phyloP scores from a whole-genome alignment of 2,113 vertebrate genomes.

The Oxyura jamaicensis region DNA sequence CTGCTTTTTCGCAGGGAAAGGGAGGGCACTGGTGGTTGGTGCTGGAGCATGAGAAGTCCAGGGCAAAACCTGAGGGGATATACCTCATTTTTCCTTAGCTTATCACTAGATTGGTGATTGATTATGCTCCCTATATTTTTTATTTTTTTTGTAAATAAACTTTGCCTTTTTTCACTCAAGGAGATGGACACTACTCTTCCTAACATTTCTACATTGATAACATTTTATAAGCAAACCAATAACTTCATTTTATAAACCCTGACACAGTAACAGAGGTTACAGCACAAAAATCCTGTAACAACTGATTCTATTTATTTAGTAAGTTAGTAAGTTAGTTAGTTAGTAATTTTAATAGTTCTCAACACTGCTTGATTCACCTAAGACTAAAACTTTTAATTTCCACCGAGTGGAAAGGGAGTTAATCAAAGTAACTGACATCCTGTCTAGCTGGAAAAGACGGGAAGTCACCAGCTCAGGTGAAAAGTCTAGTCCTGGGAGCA shows the following conservation, averaged over 20 bases:
- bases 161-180: not conserved
- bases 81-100: not conserved
- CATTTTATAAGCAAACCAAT: not conserved
- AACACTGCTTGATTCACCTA: not conserved
- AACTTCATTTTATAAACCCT: not conserved
- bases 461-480: not conserved
- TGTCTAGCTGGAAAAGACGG: not conserved
- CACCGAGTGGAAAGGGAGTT: not conserved
- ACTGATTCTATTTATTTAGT: not conserved
- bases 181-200: not conserved
- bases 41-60: not conserved
- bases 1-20: not conserved
- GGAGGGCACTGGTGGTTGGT: not conserved
- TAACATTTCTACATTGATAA: not conserved
- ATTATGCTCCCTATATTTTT: not conserved
- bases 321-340: too few relatives aligned
- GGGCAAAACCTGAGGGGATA: not conserved
- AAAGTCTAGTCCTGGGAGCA: not conserved
- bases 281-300: not conserved
- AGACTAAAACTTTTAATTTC: not conserved
- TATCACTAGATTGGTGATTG: not conserved
- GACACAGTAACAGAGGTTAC: not conserved
- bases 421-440: not conserved
- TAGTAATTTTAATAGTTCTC: not conserved
- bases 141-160: not conserved